phyloP scores from a whole-genome alignment of 2,797 vertebrate species.

The Peromyscus attwateri region DNA sequence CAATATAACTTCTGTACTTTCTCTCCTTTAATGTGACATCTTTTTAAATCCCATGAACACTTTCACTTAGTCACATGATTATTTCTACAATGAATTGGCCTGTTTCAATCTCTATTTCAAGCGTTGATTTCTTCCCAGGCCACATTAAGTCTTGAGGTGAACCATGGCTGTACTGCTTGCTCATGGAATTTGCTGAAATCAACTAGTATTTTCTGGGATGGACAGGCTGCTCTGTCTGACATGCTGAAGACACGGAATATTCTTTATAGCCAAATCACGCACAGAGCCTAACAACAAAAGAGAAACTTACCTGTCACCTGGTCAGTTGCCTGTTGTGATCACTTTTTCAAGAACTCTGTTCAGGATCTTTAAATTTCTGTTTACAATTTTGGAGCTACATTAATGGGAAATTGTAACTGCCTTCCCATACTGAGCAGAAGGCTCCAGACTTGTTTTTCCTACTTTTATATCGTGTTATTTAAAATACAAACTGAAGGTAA shows the following conservation, averaged over 20 bases:
- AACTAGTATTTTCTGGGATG: background rate
- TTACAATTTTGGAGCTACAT: background rate
- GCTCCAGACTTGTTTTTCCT: background rate
- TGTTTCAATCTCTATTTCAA: background rate
- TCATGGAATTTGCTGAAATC: background rate
- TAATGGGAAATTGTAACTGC: background rate
- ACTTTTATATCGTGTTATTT: background rate
- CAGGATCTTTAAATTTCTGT: background rate
- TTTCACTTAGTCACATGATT: background rate
- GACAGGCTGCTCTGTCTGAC: background rate
- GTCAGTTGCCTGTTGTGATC: background rate
- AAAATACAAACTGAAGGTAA: background rate
- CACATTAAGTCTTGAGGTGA: background rate
- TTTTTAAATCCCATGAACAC: background rate
- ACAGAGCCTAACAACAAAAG: background rate
- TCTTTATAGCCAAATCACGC: background rate
- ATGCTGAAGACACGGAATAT: background rate
- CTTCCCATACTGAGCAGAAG: conserved; percentile 7
- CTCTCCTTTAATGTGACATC: background rate
- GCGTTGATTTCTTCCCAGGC: background rate
- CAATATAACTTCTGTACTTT: background rate
- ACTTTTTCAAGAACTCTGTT: background rate
- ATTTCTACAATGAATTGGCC: background rate
- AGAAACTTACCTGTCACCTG: background rate
- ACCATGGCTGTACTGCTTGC: background rate